Percentiles rank a stretch among this genome's conserved stretches.
Conservation (phyloP, 2,888 invertebrate species). For the Drosophila nr. perissopoda region DNA sequence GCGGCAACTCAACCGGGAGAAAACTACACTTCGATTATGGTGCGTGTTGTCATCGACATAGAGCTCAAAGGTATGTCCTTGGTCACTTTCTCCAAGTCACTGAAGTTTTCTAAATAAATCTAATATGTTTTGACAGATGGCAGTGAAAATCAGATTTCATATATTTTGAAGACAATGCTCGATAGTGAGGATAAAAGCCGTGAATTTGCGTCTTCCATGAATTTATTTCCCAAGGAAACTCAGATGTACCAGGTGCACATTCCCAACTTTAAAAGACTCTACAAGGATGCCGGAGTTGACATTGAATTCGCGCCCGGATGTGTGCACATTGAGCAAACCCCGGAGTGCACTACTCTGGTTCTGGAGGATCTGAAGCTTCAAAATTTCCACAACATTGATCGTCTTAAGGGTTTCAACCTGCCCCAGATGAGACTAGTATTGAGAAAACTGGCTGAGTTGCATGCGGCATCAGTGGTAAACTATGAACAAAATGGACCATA, state of each 20-base stretch:
- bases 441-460: constrained; percentile 77
- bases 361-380: constrained; percentile 74
- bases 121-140: constrained; percentile 47
- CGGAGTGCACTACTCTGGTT: constrained; percentile 67
- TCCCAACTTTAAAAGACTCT: constrained; percentile 72
- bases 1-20: constrained; percentile 82
- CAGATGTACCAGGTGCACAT: constrained; percentile 74
- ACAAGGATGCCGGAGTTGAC: constrained; percentile 65
- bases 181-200: constrained; percentile 45
- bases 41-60: constrained; percentile 71
- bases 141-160: constrained; percentile 60
- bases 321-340: constrained; percentile 57
- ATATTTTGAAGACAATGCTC: constrained; percentile 77
- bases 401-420: constrained; percentile 77
- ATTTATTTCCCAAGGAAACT: constrained; percentile 79
- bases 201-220: constrained; percentile 54
- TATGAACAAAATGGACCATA: constrained; percentile 67
- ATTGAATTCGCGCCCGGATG: constrained; percentile 74
- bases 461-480: constrained; percentile 79
- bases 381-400: constrained; percentile 72
- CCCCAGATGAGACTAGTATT: constrained; percentile 71
- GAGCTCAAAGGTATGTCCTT: constrained; percentile 66
- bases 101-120: rapidly evolving
- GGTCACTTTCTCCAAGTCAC: neutral
- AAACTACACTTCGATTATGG: constrained; percentile 81